Evolutionary conservation across 2,888 invertebrate genomes (phyloP), one percentile per base, ranked within the genome.

Genomic region (Cephus nigrinus): DNA sequence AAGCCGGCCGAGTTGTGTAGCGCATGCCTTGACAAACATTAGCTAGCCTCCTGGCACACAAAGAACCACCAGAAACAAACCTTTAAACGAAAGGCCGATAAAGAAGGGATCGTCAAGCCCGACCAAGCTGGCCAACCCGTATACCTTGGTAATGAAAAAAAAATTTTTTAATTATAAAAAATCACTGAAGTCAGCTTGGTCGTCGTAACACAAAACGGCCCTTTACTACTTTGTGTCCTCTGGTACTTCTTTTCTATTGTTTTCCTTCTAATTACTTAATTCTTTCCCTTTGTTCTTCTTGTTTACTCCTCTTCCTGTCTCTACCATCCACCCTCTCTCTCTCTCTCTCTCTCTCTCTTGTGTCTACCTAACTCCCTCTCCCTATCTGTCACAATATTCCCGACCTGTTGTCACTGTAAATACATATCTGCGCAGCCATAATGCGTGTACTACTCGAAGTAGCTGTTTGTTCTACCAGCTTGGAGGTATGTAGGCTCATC

Each of bases 1-100:
- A 79, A 85, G 82, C 82, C 87, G 84, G 84, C 86, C 84, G 80
- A 88, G 85, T 86, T 89, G 87, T 86, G 87, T 89, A 89, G 87
- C 87, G 89, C 89, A 89, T 89, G 89, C 87, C 85, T 40, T 40
- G 40, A 40, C 0, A 40, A 40, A 40, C 40, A 40, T 40, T 87
- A 85, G 85, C 80, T 87, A 86, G 84, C 83, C 76, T 75, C 74
- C 80, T 83, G 80, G 84, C 85, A 82, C 40, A 40, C 5, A 40
- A 40, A 40, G 40, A 40, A 40, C 40, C 40, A 40, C 15, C 40
- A 15, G 40, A 40, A 40, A 40, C 15, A 15, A 36, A 4, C 83
- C 77, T 82, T 82, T 86, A 85, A 85, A 82, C 81, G 79, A 80
- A 83, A 81, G 5, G 15, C 40, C 40, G 40, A 5, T 15, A 40